Evolutionary conservation across 1,140 invertebrate species (phyloP), one percentile per base, ranked within the genome.

Genomic region (Drosophila burlai): DNA sequence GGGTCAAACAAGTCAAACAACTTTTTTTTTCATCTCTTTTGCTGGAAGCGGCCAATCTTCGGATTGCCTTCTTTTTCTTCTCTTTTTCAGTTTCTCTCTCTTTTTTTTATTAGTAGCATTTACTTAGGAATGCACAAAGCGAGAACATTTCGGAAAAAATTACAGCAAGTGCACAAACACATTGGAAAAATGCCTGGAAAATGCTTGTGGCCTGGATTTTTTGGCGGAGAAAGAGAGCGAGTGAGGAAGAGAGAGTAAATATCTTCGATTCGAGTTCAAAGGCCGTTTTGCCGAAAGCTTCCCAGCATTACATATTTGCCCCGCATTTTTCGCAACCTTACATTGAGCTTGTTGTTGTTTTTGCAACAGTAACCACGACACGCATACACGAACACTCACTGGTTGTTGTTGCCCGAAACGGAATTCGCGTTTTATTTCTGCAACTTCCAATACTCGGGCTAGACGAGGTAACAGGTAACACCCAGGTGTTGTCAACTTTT

Each of bases 41-140:
- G 79, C 79, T 84, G 81, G 64, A 77, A 81, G 67, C 77, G 81
- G 84, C 67, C 80, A 85, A 82, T 80, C 71, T 86, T 87, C 69
- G 81, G 77, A 81, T 89, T 89, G 84, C 81, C 81, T 89, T 84
- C 81, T 63, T 89, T 90, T 78, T 79, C 40, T 75, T 46, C 79
- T 81, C 83, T 83, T 83, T 76, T 79, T 68, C 61, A 36, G 40
- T 50, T 29, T 62, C 67, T 64, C 49, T 80, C 64, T 77, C 58
- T 63, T 82, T 86, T n/a, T 85, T 80, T 85, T 89, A 90, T 89
- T 89, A 90, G 85, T 89, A 89, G 85, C 85, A 89, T 89, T 89
- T 89, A 89, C 81, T 89, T 81, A 85, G 85, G 85, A 89, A 89
- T 89, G 85, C 85, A 90, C 87, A 90, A 82, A 90, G 85, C 85